Conservation (phyloP, 2,113 vertebrate genomes). For the Ceuthmochares aereus region DNA sequence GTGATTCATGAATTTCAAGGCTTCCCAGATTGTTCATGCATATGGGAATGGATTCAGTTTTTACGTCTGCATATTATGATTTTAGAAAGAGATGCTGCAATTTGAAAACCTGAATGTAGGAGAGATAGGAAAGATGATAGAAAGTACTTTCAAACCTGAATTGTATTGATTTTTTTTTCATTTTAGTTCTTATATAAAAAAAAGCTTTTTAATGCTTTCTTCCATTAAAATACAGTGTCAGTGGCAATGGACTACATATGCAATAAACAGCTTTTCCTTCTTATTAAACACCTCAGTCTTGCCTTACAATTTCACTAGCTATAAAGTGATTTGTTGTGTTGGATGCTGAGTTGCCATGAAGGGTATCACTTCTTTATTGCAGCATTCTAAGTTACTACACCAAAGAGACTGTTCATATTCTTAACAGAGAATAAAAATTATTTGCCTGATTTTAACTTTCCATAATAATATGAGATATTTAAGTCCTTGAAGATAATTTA, state of each 20-base stretch:
- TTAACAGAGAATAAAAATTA: not conserved
- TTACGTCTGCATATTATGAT: not conserved
- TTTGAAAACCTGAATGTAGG: not conserved
- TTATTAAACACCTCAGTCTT: not conserved
- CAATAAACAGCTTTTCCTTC: not conserved
- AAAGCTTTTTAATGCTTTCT: not conserved
- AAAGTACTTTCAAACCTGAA: not conserved
- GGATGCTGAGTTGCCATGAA: not conserved
- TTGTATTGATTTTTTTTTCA: not conserved
- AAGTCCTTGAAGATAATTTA: not conserved
- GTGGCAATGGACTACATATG: not conserved
- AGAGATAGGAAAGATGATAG: not conserved
- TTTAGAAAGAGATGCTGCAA: not conserved
- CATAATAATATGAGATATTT: not conserved
- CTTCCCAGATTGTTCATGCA: not conserved
- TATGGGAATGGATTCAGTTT: not conserved
- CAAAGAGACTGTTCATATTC: not conserved
- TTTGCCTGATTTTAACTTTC: not conserved
- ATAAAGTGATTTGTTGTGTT: not conserved
- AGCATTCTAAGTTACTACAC: not conserved
- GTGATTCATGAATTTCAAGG: not conserved
- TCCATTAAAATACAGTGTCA: not conserved
- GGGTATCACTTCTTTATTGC: not conserved
- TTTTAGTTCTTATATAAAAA: not conserved
- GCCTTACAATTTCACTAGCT: not conserved